Conservation (phyloP, 2,797 vertebrate genomes). For the Carcharodon carcharias region DNA sequence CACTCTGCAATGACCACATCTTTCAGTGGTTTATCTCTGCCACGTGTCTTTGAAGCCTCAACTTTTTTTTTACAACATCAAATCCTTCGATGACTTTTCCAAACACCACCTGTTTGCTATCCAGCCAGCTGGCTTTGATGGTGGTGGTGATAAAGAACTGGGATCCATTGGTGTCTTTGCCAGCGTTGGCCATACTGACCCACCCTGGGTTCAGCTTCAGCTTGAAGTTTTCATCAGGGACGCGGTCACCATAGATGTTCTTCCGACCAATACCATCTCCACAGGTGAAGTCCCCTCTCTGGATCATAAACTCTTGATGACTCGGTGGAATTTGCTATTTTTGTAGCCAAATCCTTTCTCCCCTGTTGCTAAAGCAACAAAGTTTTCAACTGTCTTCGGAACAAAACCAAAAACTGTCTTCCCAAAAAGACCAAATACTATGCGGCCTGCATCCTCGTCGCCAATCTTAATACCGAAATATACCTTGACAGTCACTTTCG, state of each 20-base stretch:
- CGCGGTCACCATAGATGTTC: conserved; percentile 92
- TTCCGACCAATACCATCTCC: conserved; percentile 97
- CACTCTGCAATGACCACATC: conserved; percentile 72
- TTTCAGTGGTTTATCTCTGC: conserved; percentile 82
- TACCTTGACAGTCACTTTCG: conserved; percentile 89
- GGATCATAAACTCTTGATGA: conserved; percentile 98
- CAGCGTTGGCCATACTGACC: conserved; percentile 97
- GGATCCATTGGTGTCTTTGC: conserved; percentile 95
- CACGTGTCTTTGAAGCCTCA: conserved; percentile 78
- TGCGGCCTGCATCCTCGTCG: conserved; percentile 75
- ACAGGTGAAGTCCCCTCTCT: conserved; percentile 92
- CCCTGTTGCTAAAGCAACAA: conserved; percentile 77
- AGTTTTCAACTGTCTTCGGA: conserved; percentile 90
- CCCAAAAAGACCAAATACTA: conserved; percentile 85
- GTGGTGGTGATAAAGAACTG: conserved; percentile 95
- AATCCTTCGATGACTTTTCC: conserved; percentile 90
- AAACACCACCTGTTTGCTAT: conserved; percentile 90
- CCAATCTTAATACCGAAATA: conserved; percentile 82
- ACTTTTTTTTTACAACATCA: conserved; percentile 77
- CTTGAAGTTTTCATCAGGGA: conserved; percentile 97
- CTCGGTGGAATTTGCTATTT: conserved; percentile 88
- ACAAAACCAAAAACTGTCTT: conserved; percentile 64
- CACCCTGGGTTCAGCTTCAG: conserved; percentile 87
- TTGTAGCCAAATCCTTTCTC: conserved; percentile 99
- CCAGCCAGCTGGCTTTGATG: conserved; percentile 78